A percentile compares a stretch with the other conserved stretches of the same genome.
phyloP scores from a whole-genome alignment of 2,888 invertebrate genomes.

The Selenia dentaria region DNA sequence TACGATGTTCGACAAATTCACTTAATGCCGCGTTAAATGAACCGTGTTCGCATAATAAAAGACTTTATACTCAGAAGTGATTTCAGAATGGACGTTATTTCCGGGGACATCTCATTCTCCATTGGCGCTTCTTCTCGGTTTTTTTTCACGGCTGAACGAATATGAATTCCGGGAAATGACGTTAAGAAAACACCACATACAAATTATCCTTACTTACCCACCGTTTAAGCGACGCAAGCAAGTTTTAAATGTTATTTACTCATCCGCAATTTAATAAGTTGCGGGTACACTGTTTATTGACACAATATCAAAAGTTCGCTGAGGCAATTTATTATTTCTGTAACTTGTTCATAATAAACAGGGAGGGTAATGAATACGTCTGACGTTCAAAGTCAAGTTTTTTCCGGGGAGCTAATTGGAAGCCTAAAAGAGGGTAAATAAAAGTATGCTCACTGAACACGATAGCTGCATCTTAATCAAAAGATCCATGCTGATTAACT shows the following conservation, averaged over 20 bases:
- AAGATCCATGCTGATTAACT: slow-evolving; percentile 23
- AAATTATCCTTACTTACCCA: slow-evolving; percentile 48
- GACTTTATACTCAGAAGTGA: slow-evolving; percentile 79
- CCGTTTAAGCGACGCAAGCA: slow-evolving; percentile 15
- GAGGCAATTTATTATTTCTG: slow-evolving; percentile 2
- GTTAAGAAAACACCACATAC: slow-evolving; percentile 55
- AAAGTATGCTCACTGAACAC: slow-evolving; percentile 15
- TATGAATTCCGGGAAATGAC: slow-evolving; percentile 48
- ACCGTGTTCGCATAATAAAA: slow-evolving; percentile 82
- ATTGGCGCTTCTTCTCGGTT: slow-evolving; percentile 55
- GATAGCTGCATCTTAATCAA: slow-evolving; percentile 29
- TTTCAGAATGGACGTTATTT: slow-evolving; percentile 76
- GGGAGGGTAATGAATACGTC: slow-evolving; percentile 26
- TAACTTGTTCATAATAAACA: slow-evolving; percentile 26
- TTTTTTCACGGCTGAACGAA: slow-evolving; percentile 58
- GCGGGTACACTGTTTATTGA: slow-evolving; percentile 27
- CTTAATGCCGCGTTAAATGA: slow-evolving; percentile 82
- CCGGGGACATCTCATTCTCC: slow-evolving; percentile 57
- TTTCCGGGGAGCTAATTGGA: slow-evolving; percentile 4
- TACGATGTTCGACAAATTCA: slow-evolving; percentile 82
- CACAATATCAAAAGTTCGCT: slow-evolving; percentile 17
- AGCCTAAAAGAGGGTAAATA: slow-evolving; percentile 9
- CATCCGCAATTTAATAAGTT: background rate
- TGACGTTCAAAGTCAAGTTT: background rate
- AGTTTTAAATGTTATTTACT: slow-evolving; percentile 42